Conservation (phyloP, 2,888 invertebrate genomes). For the Bellardia bayeri region DNA sequence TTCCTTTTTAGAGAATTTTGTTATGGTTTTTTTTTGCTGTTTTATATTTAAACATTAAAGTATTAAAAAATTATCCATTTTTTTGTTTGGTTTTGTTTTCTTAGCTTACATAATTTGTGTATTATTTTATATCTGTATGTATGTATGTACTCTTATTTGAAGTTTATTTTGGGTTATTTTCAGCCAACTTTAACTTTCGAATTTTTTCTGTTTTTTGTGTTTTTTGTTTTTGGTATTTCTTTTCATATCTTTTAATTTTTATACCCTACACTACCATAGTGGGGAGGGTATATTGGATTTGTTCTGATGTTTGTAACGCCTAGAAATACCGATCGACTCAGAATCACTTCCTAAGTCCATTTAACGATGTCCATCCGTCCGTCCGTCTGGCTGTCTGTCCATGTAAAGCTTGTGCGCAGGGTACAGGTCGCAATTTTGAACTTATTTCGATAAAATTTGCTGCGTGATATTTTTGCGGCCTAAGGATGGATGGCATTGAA, state of each 20-base stretch:
- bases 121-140: not conserved
- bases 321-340: too few species aligned
- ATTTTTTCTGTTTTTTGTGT: not conserved
- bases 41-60: not conserved
- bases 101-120: not conserved
- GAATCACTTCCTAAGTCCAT: too few species aligned
- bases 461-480: too few species aligned
- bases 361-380: too few species aligned
- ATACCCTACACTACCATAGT: too few species aligned
- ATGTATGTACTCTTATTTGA: not conserved
- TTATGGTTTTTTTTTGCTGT: slow-evolving; percentile 1
- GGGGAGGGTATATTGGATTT: too few species aligned
- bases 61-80: not conserved
- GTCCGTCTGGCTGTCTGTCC: too few species aligned
- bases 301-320: too few species aligned
- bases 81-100: not conserved
- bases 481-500: too few species aligned
- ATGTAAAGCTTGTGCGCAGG: too few species aligned
- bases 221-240: not conserved
- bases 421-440: too few species aligned
- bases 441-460: too few species aligned
- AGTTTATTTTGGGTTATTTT: slow-evolving; percentile 1
- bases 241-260: not conserved
- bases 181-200: slow-evolving; percentile 4
- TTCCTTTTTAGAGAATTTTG: not conserved